Base-by-base conservation (phyloP, 92 coral and sea anemone genomes). In the Porites divaricata region DNA sequence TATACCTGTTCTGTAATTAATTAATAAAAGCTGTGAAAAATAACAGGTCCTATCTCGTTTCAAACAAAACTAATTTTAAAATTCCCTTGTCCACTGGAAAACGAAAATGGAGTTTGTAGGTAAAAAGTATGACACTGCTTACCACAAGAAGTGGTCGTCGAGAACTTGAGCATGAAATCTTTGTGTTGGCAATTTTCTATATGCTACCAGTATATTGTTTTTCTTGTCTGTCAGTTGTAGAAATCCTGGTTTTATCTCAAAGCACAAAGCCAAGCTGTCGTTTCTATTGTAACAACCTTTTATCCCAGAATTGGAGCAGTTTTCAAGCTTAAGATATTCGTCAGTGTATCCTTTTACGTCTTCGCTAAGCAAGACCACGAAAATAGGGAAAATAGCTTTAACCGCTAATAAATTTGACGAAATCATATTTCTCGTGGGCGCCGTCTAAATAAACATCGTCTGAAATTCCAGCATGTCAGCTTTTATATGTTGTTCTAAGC, bases 251-350 rank as follows among this genome's bases (percentile, higher is more conserved):
- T 25, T 72, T 49, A 83, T 63, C 49, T 83, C 35, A 35, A 89
- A 89, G 85, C 89, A 73, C 75, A 89, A 20, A 21, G 71, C 83
- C 13, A 62, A 56, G 2, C 64, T 64, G 16, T 62, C 71, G 85
- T 78, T 84, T 53, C 56, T 57, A 57, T 23, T 12, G 69, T 78
- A 85, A 41, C 84, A 89, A 9, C 92, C 92, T 41, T 70, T 77
- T 11, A 88, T 23, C 70, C 52, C 62, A 10, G 67, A 54, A 3
- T 67, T 5, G 28, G 76, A 54, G 22, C 68, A 67, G 56, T 80
- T 68, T 50, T 80, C 67, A 52, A 80, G 11, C 76, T 54, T 53
- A 19, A 80, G 76, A 26, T 59, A 54, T 17, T n/a, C 17, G 23
- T 16, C 45, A 6, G 53, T 13, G 49, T 8, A 50, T 17, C 26